Percentiles rank a stretch among this genome's conserved stretches.
Conservation (phyloP, 2,113 vertebrate species). For the Tichodroma muraria region DNA sequence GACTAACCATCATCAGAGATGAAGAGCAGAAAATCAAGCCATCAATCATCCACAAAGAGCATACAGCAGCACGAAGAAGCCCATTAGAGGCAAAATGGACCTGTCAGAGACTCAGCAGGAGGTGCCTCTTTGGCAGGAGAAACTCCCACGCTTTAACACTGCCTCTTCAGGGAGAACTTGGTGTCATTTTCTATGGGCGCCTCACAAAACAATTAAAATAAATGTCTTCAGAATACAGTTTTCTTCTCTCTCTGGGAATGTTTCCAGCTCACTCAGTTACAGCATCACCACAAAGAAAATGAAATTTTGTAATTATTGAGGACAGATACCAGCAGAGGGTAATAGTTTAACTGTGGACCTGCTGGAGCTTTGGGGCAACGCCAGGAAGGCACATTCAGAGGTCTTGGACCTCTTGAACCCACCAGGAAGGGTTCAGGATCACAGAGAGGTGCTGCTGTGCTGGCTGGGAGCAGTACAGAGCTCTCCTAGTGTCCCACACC, state of each 20-base stretch:
- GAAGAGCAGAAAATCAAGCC: background rate
- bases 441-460: background rate
- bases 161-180: background rate
- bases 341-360: background rate
- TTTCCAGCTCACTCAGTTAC: conserved; percentile 25
- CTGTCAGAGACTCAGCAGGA: background rate
- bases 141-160: background rate
- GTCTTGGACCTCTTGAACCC: background rate
- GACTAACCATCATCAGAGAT: background rate
- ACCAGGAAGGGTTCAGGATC: background rate
- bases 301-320: background rate
- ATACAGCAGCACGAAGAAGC: background rate
- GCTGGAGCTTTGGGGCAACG: background rate
- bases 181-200: background rate
- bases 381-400: background rate
- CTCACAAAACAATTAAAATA: background rate
- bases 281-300: background rate
- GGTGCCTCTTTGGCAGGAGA: background rate
- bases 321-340: background rate
- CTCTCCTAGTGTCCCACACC: background rate
- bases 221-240: background rate
- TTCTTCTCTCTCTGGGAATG: background rate
- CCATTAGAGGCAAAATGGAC: background rate
- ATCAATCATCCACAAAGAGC: background rate
- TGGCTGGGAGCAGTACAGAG: background rate